Percentiles rank a stretch among this genome's conserved stretches.
Evolutionary conservation across 2,113 vertebrate genomes (phyloP).

Genomic region (Macrotis lagotis): DNA sequence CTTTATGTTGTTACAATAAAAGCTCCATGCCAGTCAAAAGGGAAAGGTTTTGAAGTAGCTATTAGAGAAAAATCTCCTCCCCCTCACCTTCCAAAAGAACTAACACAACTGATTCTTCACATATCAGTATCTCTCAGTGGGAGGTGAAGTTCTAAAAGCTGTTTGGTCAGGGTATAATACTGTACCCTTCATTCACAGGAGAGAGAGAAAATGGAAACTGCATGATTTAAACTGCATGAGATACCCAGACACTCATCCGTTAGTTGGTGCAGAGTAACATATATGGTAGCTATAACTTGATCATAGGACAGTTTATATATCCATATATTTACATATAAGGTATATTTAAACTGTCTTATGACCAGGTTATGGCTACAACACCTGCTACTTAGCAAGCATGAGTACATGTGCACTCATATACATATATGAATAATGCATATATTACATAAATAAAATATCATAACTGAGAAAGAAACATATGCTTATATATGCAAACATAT

Average conservation of each 20-base stretch:
- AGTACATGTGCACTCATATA: slow-evolving; percentile 7
- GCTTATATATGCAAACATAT: too few species aligned
- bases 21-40: slow-evolving; percentile 46
- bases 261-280: not conserved
- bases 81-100: slow-evolving; percentile 65
- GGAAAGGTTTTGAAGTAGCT: slow-evolving; percentile 73
- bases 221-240: not conserved
- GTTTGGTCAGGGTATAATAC: slow-evolving; percentile 71
- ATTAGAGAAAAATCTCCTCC: slow-evolving; percentile 72
- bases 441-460: not conserved
- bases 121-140: slow-evolving; percentile 71
- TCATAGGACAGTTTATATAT: slow-evolving; percentile 30
- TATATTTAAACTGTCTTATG: slow-evolving; percentile 8
- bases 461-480: not conserved
- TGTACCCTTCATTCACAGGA: slow-evolving; percentile 64
- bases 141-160: slow-evolving; percentile 77
- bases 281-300: slow-evolving; percentile 14
- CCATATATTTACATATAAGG: not conserved
- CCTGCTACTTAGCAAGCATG: not conserved
- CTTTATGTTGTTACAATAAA: slow-evolving; percentile 76
- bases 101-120: slow-evolving; percentile 76
- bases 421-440: not conserved
- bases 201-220: not conserved
- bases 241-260: not conserved
- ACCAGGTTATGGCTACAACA: slow-evolving; percentile 17